Conservation (phyloP, 2,888 invertebrate species). For the Lasioglossum zephyrum region DNA sequence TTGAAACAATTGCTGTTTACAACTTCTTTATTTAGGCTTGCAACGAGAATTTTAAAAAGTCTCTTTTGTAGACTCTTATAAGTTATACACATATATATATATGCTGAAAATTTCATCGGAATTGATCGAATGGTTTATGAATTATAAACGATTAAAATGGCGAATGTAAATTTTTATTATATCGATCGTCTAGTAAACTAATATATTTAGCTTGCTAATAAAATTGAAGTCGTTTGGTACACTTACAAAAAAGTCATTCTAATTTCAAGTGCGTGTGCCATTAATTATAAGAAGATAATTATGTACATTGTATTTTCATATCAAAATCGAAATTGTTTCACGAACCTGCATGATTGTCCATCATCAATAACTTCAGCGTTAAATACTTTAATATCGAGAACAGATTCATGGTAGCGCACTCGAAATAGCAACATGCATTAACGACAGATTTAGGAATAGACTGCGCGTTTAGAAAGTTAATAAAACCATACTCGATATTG, state of each 20-base stretch:
- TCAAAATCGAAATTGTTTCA: not conserved
- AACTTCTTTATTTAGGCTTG: too few species aligned
- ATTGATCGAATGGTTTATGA: too few species aligned
- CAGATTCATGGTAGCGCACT: not conserved
- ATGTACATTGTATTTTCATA: constrained; percentile 31
- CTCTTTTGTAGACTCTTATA: too few species aligned
- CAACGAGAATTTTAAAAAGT: too few species aligned
- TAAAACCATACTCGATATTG: constrained; percentile 6
- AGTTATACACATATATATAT: too few species aligned
- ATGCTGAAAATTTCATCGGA: too few species aligned
- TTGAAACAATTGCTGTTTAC: too few species aligned
- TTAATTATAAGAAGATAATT: not conserved
- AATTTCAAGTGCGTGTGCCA: not conserved
- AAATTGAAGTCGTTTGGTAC: too few species aligned
- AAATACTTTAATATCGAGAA: constrained; percentile 2
- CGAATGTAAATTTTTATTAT: too few species aligned
- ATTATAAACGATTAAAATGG: too few species aligned
- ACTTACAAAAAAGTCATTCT: not conserved
- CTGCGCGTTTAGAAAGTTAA: constrained; percentile 16
- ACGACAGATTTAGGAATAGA: not conserved
- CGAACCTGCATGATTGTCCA: constrained; percentile 33
- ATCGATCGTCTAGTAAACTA: too few species aligned
- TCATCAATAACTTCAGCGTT: constrained; percentile 13
- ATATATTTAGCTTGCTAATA: too few species aligned
- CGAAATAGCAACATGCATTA: not conserved